Base-by-base conservation (phyloP, 1,140 invertebrate genomes). In the Cydia strobilella region DNA sequence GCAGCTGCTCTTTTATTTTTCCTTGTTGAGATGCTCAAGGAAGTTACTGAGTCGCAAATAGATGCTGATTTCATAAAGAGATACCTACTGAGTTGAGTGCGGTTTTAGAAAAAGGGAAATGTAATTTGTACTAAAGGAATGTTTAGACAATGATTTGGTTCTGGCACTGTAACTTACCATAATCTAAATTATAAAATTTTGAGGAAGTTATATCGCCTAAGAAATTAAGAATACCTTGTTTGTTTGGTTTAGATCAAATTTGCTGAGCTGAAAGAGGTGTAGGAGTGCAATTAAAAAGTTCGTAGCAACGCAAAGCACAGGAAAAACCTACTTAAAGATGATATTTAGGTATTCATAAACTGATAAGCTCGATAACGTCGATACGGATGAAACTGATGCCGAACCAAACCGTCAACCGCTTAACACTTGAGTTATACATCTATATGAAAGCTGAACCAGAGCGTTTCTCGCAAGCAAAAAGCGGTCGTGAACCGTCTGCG, bases 1-100 rank as follows among this genome's bases (percentile, higher is more conserved):
- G 89, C 90, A 92, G 90, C 90, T 92, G 90, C 86, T 89, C 86
- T 84, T 89, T 90, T 89, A 84, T 86, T 86, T 87, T 85, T 86
- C 78, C 78, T 81, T 86, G 76, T 84, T 84, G 83, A 65, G 83
- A 73, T 76, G 75, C 45, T 74, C 45, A 77, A 82, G 75, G 80
- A 87, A 83, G 84, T 83, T 77, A 83, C 62, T 77, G 76, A 78
- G 80, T 82, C 79, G 81, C 78, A 45, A 81, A 84, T 82, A 77
- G 75, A 74, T 74, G 77, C 72, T 76, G 77, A 76, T 78, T 79
- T 73, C 63, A 74, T 75, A 77, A 76, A 69, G 12, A 18, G 13
- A 42, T 15, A 69, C 15, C n/a, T 15, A 69, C 15, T 31, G 35
- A 35, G 31, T 69, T 35, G 6, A 69, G 9, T 35, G 27, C 65